Conservation (phyloP, 1,140 invertebrate genomes). For the Pseudobourletiella spinata region DNA sequence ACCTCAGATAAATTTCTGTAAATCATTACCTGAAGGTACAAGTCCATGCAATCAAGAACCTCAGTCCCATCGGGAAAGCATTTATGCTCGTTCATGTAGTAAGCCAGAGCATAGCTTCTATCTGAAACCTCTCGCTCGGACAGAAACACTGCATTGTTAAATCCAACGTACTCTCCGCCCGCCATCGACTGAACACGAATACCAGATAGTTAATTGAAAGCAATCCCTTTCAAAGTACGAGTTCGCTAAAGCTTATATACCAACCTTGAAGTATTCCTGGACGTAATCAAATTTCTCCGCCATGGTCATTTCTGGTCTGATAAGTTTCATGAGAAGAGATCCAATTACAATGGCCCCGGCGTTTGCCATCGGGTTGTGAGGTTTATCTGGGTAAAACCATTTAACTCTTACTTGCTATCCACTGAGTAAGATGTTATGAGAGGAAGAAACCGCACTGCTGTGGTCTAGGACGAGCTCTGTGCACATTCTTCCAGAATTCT, state of each 20-base stretch:
- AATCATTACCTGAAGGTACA: slow-evolving; percentile 98
- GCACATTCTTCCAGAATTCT: slow-evolving; percentile 91
- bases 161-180: slow-evolving; percentile 84
- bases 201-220: not conserved
- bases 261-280: slow-evolving; percentile 60
- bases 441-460: too few relatives aligned
- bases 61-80: slow-evolving; percentile 84
- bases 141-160: slow-evolving; percentile 92
- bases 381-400: slow-evolving; percentile 61
- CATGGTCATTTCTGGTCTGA: slow-evolving; percentile 73
- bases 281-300: slow-evolving; percentile 83
- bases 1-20: too few relatives aligned
- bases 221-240: slow-evolving; percentile 33
- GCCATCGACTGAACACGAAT: slow-evolving; percentile 55
- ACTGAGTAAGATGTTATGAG: not conserved
- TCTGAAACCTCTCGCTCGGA: slow-evolving; percentile 86
- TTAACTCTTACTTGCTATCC: slow-evolving; percentile 66
- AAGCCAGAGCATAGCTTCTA: slow-evolving; percentile 90
- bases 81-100: slow-evolving; percentile 95
- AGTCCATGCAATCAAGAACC: slow-evolving; percentile 87
- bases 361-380: slow-evolving; percentile 98
- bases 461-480: slow-evolving; percentile 88
- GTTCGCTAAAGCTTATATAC: too few relatives aligned
- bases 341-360: slow-evolving; percentile 88
- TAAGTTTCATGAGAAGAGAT: slow-evolving; percentile 71